Conservation (phyloP, 2,888 invertebrate genomes). For the Ophion ventricosus region DNA sequence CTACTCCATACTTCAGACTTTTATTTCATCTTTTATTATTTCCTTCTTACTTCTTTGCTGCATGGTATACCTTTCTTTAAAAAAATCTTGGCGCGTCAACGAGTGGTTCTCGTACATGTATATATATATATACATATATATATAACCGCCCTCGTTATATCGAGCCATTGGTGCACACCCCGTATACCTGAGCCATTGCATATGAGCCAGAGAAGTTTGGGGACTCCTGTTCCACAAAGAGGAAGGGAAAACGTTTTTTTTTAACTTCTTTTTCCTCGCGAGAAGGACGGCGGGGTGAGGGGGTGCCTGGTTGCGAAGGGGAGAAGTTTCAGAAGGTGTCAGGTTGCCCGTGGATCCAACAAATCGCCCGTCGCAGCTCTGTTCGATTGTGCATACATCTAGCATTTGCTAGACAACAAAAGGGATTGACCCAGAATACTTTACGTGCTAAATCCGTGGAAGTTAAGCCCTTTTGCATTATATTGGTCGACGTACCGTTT, state of each 20-base stretch:
- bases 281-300: not conserved
- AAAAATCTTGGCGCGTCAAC: slow-evolving; percentile 68
- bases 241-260: slow-evolving; percentile 32
- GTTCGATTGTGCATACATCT: not conserved
- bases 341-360: slow-evolving; percentile 48
- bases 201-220: not conserved
- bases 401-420: not conserved
- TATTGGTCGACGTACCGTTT: not conserved
- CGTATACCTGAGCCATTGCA: not conserved
- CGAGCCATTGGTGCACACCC: slow-evolving; percentile 46
- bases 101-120: slow-evolving; percentile 10
- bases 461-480: slow-evolving; percentile 32
- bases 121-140: not conserved
- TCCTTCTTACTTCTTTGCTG: slow-evolving; percentile 47
- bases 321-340: slow-evolving; percentile 53
- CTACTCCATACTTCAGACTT: slow-evolving; percentile 64
- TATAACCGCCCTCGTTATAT: slow-evolving; percentile 58
- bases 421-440: not conserved
- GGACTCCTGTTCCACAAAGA: slow-evolving; percentile 19
- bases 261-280: not conserved
- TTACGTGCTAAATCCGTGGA: slow-evolving; percentile 31
- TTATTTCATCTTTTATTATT: slow-evolving; percentile 55
- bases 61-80: slow-evolving; percentile 70
- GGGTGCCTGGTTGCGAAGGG: slow-evolving; percentile 8
- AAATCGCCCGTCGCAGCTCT: slow-evolving; percentile 31